These are phyloP conservation scores for Romanogobio albipinnatus DNA, from an alignment of 2,113 vertebrate genomes.

Conservation along the genomic window DNA sequence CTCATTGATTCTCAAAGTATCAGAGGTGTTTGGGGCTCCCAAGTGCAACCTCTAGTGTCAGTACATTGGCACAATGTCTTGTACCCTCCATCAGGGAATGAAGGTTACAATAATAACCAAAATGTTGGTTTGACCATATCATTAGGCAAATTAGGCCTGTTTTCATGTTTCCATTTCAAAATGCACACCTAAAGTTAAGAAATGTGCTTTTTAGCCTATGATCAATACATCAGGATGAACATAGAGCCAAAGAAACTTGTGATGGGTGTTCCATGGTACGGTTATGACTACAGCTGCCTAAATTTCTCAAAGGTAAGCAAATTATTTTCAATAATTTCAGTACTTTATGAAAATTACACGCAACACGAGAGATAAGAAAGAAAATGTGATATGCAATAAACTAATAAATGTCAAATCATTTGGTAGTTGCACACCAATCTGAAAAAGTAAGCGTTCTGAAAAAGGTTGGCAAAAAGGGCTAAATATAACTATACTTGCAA, in stretches of 20 bases:
- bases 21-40: too few species aligned
- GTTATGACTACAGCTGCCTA: conserved; percentile 91
- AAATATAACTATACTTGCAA: too few species aligned
- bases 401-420: not conserved
- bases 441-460: not conserved
- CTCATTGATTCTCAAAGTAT: too few species aligned
- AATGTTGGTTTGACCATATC: not conserved
- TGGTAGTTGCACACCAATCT: too few species aligned
- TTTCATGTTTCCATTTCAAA: not conserved
- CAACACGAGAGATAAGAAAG: not conserved
- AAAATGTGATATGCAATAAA: not conserved
- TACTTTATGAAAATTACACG: not conserved
- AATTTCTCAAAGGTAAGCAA: conserved; percentile 80
- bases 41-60: too few species aligned
- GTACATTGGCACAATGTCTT: too few species aligned
- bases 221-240: conserved; percentile 82
- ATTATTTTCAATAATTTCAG: not conserved
- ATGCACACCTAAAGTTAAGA: not conserved
- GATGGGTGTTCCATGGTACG: conserved; percentile 98
- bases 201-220: conserved; percentile 78
- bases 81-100: too few species aligned
- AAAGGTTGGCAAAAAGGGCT: not conserved
- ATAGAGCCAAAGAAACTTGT: conserved; percentile 88
- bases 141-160: not conserved
- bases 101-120: too few species aligned